A percentile compares a stretch with the other conserved stretches of the same genome.
These are phyloP conservation scores for Epizoanthus fatuus DNA, from an alignment of 92 coral and sea anemone genomes.

Conservation along the genomic window DNA sequence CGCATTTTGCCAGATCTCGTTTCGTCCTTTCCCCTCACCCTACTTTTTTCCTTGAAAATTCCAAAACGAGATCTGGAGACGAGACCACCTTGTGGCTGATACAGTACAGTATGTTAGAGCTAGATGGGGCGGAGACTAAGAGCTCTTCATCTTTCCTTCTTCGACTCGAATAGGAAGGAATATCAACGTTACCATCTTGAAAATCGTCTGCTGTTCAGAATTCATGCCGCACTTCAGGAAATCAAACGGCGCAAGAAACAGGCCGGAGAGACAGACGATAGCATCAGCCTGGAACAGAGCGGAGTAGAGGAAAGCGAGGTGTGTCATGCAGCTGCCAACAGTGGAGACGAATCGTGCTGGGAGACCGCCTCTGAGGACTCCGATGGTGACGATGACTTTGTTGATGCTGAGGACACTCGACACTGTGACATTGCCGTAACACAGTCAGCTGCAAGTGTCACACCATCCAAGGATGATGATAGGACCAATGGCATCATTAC, in stretches of 20 bases:
- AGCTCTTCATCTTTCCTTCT: not conserved
- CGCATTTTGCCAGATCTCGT: too few relatives aligned
- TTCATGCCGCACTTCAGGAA: conserved; percentile 92
- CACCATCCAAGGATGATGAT: not conserved
- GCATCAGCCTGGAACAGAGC: conserved; percentile 4
- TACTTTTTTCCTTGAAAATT: too few relatives aligned
- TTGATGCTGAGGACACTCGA: conserved; percentile 19
- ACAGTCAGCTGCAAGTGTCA: not conserved
- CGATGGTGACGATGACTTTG: conserved; percentile 23
- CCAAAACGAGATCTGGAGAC: too few relatives aligned
- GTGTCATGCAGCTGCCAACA: conserved; percentile 1
- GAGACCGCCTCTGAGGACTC: conserved; percentile 38
- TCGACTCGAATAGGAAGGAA: conserved; percentile 70
- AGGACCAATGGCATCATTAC: conserved; percentile 9
- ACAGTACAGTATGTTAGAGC: not conserved
- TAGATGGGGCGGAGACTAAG: not conserved
- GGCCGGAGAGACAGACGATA: conserved; percentile 22
- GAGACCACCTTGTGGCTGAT: not conserved
- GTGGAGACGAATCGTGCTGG: conserved; percentile 24
- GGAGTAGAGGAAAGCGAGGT: not conserved
- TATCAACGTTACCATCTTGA: conserved; percentile 91
- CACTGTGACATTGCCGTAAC: not conserved
- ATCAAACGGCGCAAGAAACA: conserved; percentile 75
- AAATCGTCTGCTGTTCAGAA: conserved; percentile 92
- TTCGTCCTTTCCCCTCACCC: too few relatives aligned